Evolutionary conservation across 2,888 invertebrate genomes (phyloP).

Genomic region (Iselma pallidipennis): DNA sequence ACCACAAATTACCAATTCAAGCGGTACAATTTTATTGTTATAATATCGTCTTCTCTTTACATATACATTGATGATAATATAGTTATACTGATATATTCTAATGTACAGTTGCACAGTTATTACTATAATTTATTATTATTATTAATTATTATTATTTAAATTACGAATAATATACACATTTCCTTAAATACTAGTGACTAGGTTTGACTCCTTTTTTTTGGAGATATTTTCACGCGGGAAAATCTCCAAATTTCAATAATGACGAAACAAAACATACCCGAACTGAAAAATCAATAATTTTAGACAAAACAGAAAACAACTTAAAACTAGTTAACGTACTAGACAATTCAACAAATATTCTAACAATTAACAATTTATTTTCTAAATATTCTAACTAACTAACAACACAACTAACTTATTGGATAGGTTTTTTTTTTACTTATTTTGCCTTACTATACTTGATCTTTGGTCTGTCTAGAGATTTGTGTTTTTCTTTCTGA

Average conservation of each 20-base stretch:
- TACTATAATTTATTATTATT: too few species aligned
- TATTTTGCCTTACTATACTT: constrained; percentile 25
- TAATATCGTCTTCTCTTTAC: constrained; percentile 12
- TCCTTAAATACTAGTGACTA: constrained; percentile 29
- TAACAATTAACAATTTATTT: constrained; percentile 18
- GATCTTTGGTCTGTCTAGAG: constrained; percentile 30
- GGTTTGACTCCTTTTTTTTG: constrained; percentile 19
- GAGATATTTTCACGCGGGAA: constrained; percentile 6
- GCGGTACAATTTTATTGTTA: constrained; percentile 18
- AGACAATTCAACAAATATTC: constrained; percentile 16
- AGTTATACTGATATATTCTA: constrained; percentile 17
- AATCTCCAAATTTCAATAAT: constrained; percentile 5
- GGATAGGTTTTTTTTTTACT: constrained; percentile 12
- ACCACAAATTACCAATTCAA: neutral
- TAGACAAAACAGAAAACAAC: neutral
- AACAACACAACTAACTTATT: constrained; percentile 9
- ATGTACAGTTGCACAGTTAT: constrained; percentile 19
- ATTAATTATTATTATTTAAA: constrained; percentile 17
- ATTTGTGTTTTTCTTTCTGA: constrained; percentile 10
- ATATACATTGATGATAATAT: constrained; percentile 15
- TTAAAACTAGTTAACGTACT: constrained; percentile 31
- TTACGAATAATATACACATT: constrained; percentile 18
- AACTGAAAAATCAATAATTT: constrained; percentile 10
- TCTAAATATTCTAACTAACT: neutral
- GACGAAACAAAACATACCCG: constrained; percentile 10